Conservation (phyloP, 2,888 invertebrate genomes). For the Podotricha telesiphe region DNA sequence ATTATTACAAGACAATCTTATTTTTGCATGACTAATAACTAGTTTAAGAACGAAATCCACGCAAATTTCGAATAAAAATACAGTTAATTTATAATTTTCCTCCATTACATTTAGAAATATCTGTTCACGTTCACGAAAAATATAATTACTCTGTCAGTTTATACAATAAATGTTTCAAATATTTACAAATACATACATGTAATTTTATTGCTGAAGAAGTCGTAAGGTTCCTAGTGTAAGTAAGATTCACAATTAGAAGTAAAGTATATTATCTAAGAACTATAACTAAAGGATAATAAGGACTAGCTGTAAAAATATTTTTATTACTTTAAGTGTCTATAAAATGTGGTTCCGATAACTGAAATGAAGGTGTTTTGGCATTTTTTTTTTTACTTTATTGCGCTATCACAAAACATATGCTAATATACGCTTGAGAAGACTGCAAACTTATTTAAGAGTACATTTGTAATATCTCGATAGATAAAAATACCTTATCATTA, state of each 20-base stretch:
- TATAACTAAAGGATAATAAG: conserved; percentile 74
- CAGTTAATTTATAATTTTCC: conserved; percentile 48
- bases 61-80: conserved; percentile 47
- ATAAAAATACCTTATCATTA: conserved; percentile 38
- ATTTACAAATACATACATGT: conserved; percentile 78
- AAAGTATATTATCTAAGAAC: conserved; percentile 70
- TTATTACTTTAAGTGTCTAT: conserved; percentile 61
- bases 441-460: conserved; percentile 35
- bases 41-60: conserved; percentile 43
- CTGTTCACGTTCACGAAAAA: conserved; percentile 77
- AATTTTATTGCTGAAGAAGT: conserved; percentile 81
- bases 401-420: conserved; percentile 18
- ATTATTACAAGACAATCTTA: conserved; percentile 45
- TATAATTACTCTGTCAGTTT: conserved; percentile 76
- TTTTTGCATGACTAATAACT: conserved; percentile 42
- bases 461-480: conserved; percentile 28
- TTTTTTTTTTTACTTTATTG: conserved; percentile 42
- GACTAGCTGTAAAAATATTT: conserved; percentile 81
- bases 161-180: conserved; percentile 74
- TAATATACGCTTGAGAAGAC: conserved; percentile 20
- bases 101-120: conserved; percentile 64
- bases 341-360: conserved; percentile 52
- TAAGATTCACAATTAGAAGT: conserved; percentile 62
- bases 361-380: conserved; percentile 34
- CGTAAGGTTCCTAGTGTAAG: conserved; percentile 68